Base-by-base conservation (phyloP, 2,888 invertebrate species). In the Cactoblastis cactorum region DNA sequence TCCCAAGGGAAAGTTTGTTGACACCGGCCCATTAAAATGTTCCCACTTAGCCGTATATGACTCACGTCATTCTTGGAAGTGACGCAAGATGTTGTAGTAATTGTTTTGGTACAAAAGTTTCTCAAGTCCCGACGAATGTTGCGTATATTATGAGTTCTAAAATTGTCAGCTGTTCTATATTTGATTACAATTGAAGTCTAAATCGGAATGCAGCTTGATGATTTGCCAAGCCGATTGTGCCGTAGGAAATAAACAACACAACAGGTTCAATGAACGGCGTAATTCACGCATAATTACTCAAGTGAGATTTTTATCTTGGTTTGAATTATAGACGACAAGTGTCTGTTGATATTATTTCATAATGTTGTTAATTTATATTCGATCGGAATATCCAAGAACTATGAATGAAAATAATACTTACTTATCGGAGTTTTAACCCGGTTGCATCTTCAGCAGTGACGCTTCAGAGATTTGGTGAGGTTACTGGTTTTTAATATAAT, bases 1-100 rank as follows among this genome's bases (percentile, higher is more conserved):
- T 43, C 73, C 70, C 69, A 66, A 53, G 66, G 62, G 71, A 72
- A 69, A 76, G 68, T 72, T 73, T 77, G 64, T 77, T 75, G 72
- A 71, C 74, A 71, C 63, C 62, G 62, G 38, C 37, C 45, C 46
- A 34, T 47, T 47, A 47, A 28, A 43, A 43, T 43, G 43, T 43
- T 32, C 43, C 43, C 32, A 43, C 24, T 43, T 17, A 17, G 43
- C 43, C n/a, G 28, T 28, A 15, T 18, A 28, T 43, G 43, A 43
- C 43, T 43, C 28, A 43, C 28, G 15, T 43, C 28, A 15, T 43
- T 43, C 41, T 28, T 43, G 28, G 43, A 28, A 43, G 43, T 43
- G 28, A 43, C n/a, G 41, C 28, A 43, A 43, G 41, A 19, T 15
- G 22, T 41, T 41, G 22, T 41, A 12, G 9, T 22, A 24, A 41